These are phyloP conservation scores for Heliconius hortense DNA, from an alignment of 2,888 invertebrate genomes.

Conservation along the genomic window DNA sequence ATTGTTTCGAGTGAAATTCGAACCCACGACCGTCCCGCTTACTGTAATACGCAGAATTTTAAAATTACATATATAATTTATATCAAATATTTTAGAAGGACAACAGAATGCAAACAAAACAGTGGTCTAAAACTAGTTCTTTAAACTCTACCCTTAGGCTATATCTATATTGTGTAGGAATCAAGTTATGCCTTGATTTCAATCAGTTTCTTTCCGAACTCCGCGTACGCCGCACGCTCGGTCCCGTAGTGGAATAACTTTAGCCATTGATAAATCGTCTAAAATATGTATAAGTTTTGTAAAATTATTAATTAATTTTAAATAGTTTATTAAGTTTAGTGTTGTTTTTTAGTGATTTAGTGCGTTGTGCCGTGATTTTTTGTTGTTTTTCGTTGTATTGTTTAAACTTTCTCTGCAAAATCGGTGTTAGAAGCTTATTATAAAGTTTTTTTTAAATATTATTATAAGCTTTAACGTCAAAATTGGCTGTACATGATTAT, in stretches of 20 bases:
- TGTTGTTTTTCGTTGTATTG: background rate
- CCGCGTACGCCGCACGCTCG: constrained; percentile 53
- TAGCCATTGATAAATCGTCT: background rate
- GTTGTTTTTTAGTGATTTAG: constrained; percentile 4
- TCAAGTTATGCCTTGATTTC: constrained; percentile 36
- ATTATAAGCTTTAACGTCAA: background rate
- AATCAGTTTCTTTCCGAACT: constrained; percentile 54
- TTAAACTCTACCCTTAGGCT: constrained; percentile 27
- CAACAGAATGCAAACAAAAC: constrained; percentile 23
- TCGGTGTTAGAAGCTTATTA: constrained; percentile 10
- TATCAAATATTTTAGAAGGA: background rate
- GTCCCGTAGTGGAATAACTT: constrained; percentile 4
- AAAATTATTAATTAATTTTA: background rate
- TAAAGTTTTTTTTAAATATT: background rate
- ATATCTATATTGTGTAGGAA: constrained; percentile 33
- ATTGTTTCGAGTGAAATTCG: too few relatives aligned
- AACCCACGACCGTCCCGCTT: too few relatives aligned
- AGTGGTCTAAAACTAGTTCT: constrained; percentile 35
- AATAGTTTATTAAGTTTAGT: constrained; percentile 13
- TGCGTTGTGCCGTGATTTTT: background rate
- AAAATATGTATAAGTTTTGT: background rate
- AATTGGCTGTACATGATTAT: constrained; percentile 9
- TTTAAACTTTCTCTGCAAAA: constrained; percentile 27
- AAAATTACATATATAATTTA: background rate
- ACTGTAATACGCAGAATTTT: too few relatives aligned